phyloP scores from a whole-genome alignment of 2,113 vertebrate species.

The Periophthalmodon schlosseri region DNA sequence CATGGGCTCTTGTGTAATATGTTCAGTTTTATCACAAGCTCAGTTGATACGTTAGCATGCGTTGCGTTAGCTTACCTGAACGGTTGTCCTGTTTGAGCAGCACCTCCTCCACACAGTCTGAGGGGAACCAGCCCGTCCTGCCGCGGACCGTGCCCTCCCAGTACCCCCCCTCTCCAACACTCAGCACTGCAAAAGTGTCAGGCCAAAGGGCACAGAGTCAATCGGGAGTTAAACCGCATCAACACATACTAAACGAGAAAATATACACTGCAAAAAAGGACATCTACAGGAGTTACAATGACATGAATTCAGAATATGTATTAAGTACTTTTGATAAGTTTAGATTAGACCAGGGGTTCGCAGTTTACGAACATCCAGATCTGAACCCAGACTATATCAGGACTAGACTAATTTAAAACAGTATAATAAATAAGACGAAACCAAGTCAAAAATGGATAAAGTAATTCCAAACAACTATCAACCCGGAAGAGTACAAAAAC shows the following conservation, averaged over 20 bases:
- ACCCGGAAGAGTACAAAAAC: no score
- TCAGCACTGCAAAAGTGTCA: slow-evolving; percentile 78
- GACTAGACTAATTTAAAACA: no score
- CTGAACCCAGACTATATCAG: no score
- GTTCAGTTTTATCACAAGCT: no score
- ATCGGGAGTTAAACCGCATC: slow-evolving; percentile 6
- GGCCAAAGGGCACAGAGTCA: slow-evolving; percentile 41
- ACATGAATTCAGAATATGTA: neutral
- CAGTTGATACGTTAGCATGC: neutral
- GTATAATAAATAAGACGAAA: no score
- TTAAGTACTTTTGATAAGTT: neutral
- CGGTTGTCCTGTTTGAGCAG: slow-evolving; percentile 84
- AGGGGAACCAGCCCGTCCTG: slow-evolving; percentile 91
- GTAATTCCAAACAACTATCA: no score
- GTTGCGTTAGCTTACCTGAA: slow-evolving; percentile 75
- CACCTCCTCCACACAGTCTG: slow-evolving; percentile 91
- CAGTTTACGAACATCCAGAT: no score
- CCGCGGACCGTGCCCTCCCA: slow-evolving; percentile 93
- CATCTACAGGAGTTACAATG: neutral
- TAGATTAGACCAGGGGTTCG: neutral
- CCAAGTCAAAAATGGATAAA: no score
- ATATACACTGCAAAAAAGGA: neutral
- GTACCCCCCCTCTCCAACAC: slow-evolving; percentile 90
- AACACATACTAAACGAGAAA: neutral
- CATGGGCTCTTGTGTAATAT: no score